Conservation (phyloP, 1,140 invertebrate genomes). For the Nasonia longicornis region DNA sequence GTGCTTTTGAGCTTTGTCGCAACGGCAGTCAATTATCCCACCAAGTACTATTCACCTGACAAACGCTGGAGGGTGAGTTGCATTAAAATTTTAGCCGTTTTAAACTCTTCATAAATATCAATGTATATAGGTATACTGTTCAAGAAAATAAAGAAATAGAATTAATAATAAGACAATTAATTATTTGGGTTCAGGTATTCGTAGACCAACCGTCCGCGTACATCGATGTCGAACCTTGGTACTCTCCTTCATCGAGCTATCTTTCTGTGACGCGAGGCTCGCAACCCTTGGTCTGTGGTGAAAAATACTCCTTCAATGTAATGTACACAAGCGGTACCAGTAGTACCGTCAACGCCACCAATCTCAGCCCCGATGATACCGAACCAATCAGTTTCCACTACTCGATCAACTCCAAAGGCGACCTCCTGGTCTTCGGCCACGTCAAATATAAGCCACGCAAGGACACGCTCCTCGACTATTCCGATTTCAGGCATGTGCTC, state of each 20-base stretch:
- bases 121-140: neutral
- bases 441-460: constrained; percentile 61
- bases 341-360: constrained; percentile 40
- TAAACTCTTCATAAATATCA: neutral
- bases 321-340: constrained; percentile 59
- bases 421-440: constrained; percentile 63
- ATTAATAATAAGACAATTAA: neutral
- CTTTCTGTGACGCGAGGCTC: constrained; percentile 61
- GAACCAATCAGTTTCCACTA: constrained; percentile 64
- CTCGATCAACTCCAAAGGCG: constrained; percentile 65
- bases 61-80: constrained; percentile 64
- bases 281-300: constrained; percentile 62
- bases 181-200: constrained; percentile 54
- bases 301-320: constrained; percentile 66
- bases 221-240: constrained; percentile 65
- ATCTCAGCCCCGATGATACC: constrained; percentile 46
- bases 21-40: constrained; percentile 65
- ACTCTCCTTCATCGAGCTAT: constrained; percentile 66
- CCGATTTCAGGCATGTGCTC: constrained; percentile 63
- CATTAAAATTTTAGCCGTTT: neutral
- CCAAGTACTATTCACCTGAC: constrained; percentile 67
- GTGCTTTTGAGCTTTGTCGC: constrained; percentile 64
- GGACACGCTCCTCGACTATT: constrained; percentile 62
- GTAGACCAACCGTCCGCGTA: constrained; percentile 67
- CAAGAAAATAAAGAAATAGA: too few relatives aligned